Evolutionary conservation across 2,113 vertebrate genomes (phyloP).

Genomic region (Calcarius ornatus): DNA sequence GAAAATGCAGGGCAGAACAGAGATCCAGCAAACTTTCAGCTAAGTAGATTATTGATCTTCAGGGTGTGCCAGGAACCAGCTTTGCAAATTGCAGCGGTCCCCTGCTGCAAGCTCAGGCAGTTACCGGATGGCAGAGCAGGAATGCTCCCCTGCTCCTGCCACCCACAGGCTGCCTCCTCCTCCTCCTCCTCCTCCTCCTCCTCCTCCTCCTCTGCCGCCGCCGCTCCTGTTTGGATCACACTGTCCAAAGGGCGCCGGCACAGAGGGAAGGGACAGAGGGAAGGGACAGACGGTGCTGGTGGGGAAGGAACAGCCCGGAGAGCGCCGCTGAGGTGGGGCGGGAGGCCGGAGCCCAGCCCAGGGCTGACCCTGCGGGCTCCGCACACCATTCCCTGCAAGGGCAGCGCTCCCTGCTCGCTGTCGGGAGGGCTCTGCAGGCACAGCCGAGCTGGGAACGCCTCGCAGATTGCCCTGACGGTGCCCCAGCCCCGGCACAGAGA

Average conservation of each 20-base stretch:
- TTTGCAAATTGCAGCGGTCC: constrained; percentile 37
- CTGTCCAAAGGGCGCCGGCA: neutral
- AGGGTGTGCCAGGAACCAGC: constrained; percentile 52
- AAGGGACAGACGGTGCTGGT: neutral
- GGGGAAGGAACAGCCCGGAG: neutral
- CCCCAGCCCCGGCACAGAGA: neutral
- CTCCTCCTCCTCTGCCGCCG: too few species aligned
- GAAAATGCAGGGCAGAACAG: neutral
- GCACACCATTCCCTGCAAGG: neutral
- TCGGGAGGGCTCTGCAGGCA: neutral
- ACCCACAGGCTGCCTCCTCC: neutral
- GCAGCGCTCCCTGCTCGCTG: neutral
- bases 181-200: neutral
- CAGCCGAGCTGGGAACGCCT: neutral
- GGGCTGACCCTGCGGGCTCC: neutral
- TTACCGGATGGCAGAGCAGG: neutral
- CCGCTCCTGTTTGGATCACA: neutral
- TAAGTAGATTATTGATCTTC: constrained; percentile 63
- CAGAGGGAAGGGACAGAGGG: neutral
- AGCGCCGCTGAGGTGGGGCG: neutral
- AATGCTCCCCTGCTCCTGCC: neutral
- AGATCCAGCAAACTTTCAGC: constrained; percentile 46
- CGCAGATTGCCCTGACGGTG: neutral
- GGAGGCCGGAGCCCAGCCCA: neutral
- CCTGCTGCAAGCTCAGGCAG: neutral